These are phyloP conservation scores for Drosophila persimilis DNA, from an alignment of 1,140 invertebrate species.

Conservation along the genomic window DNA sequence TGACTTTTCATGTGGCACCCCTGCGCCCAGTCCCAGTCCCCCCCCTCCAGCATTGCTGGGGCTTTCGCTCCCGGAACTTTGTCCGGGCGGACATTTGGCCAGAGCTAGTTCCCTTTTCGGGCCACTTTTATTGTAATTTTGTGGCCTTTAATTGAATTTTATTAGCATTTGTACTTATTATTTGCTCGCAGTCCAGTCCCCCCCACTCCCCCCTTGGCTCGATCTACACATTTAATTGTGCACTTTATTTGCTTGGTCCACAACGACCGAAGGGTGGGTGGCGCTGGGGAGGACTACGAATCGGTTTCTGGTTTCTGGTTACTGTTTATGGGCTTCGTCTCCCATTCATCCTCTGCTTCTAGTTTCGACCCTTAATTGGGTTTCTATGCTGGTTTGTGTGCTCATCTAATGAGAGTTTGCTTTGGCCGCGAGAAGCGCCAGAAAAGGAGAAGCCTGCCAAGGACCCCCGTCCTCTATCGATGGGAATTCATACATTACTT, in stretches of 20 bases:
- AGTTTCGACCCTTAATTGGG: not conserved
- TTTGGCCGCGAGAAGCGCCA: slow-evolving; percentile 5
- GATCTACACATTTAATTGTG: slow-evolving; percentile 62
- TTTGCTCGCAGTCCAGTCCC: slow-evolving; percentile 34
- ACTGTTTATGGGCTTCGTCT: slow-evolving; percentile 17
- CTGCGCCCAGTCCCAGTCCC: not conserved
- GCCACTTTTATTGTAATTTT: slow-evolving; percentile 79
- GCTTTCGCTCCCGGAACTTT: not conserved
- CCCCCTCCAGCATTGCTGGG: not conserved
- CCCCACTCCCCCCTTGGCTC: not conserved
- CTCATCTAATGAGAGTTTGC: slow-evolving; percentile 37
- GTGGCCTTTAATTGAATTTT: slow-evolving; percentile 82
- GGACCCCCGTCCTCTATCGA: not conserved
- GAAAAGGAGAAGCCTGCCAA: slow-evolving; percentile 3
- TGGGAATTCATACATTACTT: not conserved
- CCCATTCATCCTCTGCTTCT: slow-evolving; percentile 12
- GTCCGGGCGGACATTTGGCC: slow-evolving; percentile 9
- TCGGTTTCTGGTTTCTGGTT: slow-evolving; percentile 30
- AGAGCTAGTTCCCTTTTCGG: slow-evolving; percentile 57
- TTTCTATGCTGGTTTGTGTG: slow-evolving; percentile 28
- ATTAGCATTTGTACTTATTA: slow-evolving; percentile 81
- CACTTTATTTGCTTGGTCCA: slow-evolving; percentile 56
- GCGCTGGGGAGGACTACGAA: not conserved
- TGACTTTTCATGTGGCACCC: slow-evolving; percentile 70
- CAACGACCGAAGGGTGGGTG: not conserved